Evolutionary conservation across 2,113 vertebrate genomes (phyloP), one percentile per base, ranked within the genome.

Genomic region (Silurus meridionalis): DNA sequence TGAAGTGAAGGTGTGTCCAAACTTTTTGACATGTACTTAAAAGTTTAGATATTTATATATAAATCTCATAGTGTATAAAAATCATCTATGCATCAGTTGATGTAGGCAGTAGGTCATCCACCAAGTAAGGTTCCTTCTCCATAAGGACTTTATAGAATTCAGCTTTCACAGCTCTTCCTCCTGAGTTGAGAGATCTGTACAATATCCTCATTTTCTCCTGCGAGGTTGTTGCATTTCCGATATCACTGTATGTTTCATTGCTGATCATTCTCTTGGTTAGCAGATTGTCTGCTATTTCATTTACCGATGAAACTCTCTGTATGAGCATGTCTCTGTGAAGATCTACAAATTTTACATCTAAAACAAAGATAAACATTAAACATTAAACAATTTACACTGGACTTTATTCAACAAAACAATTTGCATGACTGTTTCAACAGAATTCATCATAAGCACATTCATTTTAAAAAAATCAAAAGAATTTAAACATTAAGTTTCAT

Each of bases 281-380:
- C 25, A 88, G n/a, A 28, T 14, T 13, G 52, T 77, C 74, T 77
- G 74, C 74, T 25, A 77, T 77, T 77, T 77, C 19, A 50, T 14
- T 7, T 55, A 77, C 23, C 6, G 23, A 3, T 2, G 2, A 55
- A 77, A n/a, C 72, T 53, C 72, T 75, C 72, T 75, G 28, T 28
- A 88, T 85, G 48, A 77, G 87, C 1, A 4, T 1, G 19, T 19
- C 25, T 13, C 87, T 66, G 69, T 82, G 8, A 28, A 17, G n/a
- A 15, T 88, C 52, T 48, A 85, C 69, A 83, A 88, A 88, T 53
- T 60, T 80, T 60, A 4, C n/a, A 63, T 5, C 78, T 85, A 72
- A 60, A 60, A 75, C 37, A 55, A 8, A 77, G 2, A 71, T 71
- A 48, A 72, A 21, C 37, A 75, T 75, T 13, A n/a, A 77, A 15